These are phyloP conservation scores for Torymus texanus DNA, from an alignment of 2,888 invertebrate genomes.

Conservation along the genomic window DNA sequence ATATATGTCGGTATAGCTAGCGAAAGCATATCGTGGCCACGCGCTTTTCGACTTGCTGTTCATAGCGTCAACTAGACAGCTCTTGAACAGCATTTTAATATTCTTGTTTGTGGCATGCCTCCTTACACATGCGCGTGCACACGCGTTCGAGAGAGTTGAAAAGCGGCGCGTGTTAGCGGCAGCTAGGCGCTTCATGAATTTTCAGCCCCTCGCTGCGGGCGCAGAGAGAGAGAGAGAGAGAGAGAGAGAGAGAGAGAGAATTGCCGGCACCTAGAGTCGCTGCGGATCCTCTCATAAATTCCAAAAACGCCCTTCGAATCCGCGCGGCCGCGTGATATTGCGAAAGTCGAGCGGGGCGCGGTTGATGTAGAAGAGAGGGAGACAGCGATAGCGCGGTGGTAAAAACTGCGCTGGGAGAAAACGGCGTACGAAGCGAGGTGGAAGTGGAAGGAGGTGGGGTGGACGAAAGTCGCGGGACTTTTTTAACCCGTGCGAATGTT, in stretches of 20 bases:
- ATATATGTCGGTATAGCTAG: background rate
- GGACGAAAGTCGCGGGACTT: conserved; percentile 20
- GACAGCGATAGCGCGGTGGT: background rate
- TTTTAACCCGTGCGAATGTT: conserved; percentile 27
- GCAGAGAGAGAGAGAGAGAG: no score
- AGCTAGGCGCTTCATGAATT: conserved; percentile 34
- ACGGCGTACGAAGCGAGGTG: background rate
- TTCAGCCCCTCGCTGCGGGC: conserved; percentile 3
- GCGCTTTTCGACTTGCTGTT: background rate
- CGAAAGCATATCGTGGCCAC: background rate
- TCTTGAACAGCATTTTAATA: conserved; percentile 16
- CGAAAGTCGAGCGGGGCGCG: conserved; percentile 27
- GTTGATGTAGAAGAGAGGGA: background rate
- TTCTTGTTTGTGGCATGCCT: conserved; percentile 19
- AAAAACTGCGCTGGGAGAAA: background rate
- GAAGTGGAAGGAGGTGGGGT: background rate
- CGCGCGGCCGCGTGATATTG: conserved; percentile 28
- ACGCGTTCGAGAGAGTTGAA: background rate
- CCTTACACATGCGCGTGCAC: background rate
- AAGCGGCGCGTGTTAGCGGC: conserved; percentile 13
- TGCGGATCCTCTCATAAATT: conserved; percentile 22
- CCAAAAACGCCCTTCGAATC: conserved; percentile 36
- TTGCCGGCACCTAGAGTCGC: background rate
- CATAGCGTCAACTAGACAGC: conserved; percentile 20
- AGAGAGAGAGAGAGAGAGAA: no score